Evolutionary conservation across 2,888 invertebrate species (phyloP), one percentile per base, ranked within the genome.

Genomic region (Theretra japonica): DNA sequence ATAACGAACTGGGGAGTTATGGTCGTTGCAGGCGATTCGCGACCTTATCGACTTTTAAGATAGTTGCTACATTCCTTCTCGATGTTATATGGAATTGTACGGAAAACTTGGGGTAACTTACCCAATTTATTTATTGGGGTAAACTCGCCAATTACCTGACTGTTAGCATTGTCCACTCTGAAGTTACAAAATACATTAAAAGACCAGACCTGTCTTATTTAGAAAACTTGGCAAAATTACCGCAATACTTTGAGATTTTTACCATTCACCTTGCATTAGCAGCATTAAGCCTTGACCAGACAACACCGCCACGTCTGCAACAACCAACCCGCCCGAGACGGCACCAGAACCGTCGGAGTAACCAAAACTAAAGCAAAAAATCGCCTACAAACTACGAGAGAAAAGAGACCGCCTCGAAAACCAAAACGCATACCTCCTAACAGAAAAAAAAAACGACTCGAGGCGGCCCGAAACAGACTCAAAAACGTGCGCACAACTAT

Each of bases 401-500:
- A 48, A 21, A 65, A 65, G 23, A 23, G 8, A 15, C 65, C 65
- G 21, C 65, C 65, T 65, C 65, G 65, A 17, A 65, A 65, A 65
- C 65, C 17, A 65, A 65, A 65, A 41, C 11, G 48, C 28, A 48
- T 23, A 48, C 65, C 48, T 48, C 23, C 41, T 41, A 65, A 65
- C 21, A 6, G 41, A 65, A 41, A 48, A 65, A 41, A 48, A 5
- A 62, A 21, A 48, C 41, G 21, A 21, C 58, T 17, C 65, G 65
- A 65, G 65, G 65, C 65, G 65, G 65, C 41, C 33, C 1, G 21
- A 33, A 60, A 60, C 60, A n/a, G 30, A 33, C 21, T 33, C 62
- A 41, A 62, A 62, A 62, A 62, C 62, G 62, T 62, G 62, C 62
- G 21, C 41, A 62, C 62, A 62, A 62, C 33, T 30, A 62, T 41